Percentiles rank a stretch among this genome's conserved stretches.
These are phyloP conservation scores for Stenolophus ochropezus DNA, from an alignment of 2,888 invertebrate genomes.

Conservation along the genomic window DNA sequence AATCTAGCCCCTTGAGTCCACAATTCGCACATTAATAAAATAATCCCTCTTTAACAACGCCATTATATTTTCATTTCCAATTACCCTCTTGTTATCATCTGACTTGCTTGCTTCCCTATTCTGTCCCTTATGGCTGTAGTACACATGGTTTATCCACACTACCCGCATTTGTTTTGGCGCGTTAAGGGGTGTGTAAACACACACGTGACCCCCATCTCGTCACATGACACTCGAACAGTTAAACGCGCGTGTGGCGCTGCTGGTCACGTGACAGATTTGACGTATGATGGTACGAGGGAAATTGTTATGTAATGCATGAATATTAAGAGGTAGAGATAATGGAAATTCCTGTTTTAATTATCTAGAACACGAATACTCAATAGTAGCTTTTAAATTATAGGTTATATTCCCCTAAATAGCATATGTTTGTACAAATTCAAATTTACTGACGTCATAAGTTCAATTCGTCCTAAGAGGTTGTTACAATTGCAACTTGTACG, in stretches of 20 bases:
- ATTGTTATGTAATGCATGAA: slow-evolving; percentile 5
- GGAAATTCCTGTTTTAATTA: not conserved
- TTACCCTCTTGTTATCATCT: slow-evolving; percentile 15
- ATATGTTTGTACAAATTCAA: too few relatives aligned
- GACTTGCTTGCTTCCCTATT: not conserved
- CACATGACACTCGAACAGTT: slow-evolving; percentile 25
- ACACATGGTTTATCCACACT: not conserved
- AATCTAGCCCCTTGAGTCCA: not conserved
- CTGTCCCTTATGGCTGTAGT: not conserved
- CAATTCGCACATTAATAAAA: slow-evolving; percentile 35
- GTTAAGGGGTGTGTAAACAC: slow-evolving; percentile 18
- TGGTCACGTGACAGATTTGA: slow-evolving; percentile 16
- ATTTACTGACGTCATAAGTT: too few relatives aligned
- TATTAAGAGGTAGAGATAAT: not conserved
- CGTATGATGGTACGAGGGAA: not conserved
- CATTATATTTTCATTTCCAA: slow-evolving; percentile 32
- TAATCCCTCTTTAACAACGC: not conserved
- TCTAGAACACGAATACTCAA: not conserved
- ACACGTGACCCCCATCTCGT: slow-evolving; percentile 29
- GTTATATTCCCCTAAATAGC: too few relatives aligned
- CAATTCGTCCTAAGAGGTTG: too few relatives aligned
- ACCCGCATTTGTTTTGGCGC: slow-evolving; percentile 26
- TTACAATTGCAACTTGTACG: too few relatives aligned
- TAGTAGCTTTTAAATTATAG: too few relatives aligned
- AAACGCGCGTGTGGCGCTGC: not conserved